phyloP scores from a whole-genome alignment of 2,113 vertebrate species.

The Copsychus sechellarum region DNA sequence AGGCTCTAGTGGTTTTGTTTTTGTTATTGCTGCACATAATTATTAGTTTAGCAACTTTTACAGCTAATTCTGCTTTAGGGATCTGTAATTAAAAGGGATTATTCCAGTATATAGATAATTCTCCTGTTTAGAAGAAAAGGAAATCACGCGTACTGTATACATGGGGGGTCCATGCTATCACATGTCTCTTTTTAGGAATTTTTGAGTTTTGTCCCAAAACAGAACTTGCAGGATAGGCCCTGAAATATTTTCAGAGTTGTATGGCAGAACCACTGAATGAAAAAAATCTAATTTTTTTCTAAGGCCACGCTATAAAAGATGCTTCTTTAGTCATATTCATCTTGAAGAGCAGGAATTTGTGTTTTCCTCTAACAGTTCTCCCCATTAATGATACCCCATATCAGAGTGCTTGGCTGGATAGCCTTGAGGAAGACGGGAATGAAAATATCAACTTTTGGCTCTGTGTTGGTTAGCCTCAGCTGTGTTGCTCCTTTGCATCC shows the following conservation, averaged over 20 bases:
- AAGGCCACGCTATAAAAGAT: neutral
- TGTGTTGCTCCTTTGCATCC: neutral
- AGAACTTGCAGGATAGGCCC: neutral
- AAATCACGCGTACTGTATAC: neutral
- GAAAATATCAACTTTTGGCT: neutral
- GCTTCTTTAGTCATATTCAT: neutral
- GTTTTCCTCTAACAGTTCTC: neutral
- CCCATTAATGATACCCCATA: neutral
- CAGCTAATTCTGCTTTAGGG: neutral
- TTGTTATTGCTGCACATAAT: neutral
- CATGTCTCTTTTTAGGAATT: neutral
- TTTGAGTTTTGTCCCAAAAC: neutral
- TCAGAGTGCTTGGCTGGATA: neutral
- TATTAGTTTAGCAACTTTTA: neutral
- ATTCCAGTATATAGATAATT: neutral
- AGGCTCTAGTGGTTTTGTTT: neutral
- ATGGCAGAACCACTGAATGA: neutral
- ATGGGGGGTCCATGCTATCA: neutral
- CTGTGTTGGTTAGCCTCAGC: neutral
- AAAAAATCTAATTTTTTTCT: neutral
- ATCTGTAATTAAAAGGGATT: neutral
- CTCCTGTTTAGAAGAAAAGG: neutral
- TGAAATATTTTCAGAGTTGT: neutral
- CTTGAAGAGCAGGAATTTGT: neutral
- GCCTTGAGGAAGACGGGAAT: neutral